A percentile compares a stretch with the other conserved stretches of the same genome.
These are phyloP conservation scores for Cremastobaeus sp. DNA, from an alignment of 2,888 invertebrate species.

Conservation along the genomic window DNA sequence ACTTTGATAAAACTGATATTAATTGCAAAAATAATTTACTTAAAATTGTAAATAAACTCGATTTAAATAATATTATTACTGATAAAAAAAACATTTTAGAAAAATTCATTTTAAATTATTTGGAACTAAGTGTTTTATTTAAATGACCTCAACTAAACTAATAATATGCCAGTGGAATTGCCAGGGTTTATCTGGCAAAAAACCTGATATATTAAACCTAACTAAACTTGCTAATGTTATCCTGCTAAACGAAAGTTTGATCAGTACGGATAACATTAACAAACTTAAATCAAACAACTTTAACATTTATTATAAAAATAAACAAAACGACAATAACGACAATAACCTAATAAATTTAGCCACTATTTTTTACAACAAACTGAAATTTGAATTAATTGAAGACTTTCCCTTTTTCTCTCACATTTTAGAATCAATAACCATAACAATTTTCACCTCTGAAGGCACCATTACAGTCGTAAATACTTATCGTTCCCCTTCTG, in stretches of 20 bases:
- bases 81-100: too few relatives aligned
- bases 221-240: too few relatives aligned
- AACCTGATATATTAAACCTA: not conserved
- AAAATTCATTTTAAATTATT: too few relatives aligned
- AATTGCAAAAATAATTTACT: too few relatives aligned
- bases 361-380: not conserved
- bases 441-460: not conserved
- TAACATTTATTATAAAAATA: not conserved
- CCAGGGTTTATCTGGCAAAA: not conserved
- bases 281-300: not conserved
- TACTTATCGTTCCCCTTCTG: constrained; percentile 3
- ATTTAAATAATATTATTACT: too few relatives aligned
- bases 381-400: constrained; percentile 7
- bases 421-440: not conserved
- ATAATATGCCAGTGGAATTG: too few relatives aligned
- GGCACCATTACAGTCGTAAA: not conserved
- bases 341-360: not conserved
- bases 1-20: too few relatives aligned
- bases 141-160: too few relatives aligned
- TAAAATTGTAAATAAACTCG: too few relatives aligned
- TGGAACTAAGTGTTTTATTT: too few relatives aligned
- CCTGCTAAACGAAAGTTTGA: not conserved
- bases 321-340: too few relatives aligned
- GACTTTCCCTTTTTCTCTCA: not conserved
- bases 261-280: not conserved